Conservation (phyloP, 2,113 vertebrate genomes). For the Chauna torquata region DNA sequence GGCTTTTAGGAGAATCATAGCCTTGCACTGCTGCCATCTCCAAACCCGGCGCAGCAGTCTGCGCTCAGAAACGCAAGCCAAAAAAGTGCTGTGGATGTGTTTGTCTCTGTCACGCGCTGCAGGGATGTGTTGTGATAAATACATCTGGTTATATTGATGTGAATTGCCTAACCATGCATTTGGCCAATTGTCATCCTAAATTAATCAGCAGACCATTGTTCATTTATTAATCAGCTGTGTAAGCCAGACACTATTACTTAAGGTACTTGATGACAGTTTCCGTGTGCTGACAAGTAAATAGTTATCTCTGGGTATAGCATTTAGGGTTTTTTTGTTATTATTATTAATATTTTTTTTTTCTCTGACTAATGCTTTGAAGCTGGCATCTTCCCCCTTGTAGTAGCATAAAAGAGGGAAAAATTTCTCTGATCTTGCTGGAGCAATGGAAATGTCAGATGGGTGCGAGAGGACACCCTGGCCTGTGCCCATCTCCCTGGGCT, state of each 20-base stretch:
- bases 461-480: neutral
- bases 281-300: neutral
- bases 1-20: neutral
- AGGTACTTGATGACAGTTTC: neutral
- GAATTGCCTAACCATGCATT: neutral
- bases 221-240: neutral
- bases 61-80: neutral
- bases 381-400: neutral
- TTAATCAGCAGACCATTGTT: neutral
- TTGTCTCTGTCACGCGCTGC: accelerated
- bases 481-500: neutral
- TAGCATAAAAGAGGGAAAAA: neutral
- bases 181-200: neutral
- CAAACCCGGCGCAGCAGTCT: accelerated
- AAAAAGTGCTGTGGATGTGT: accelerated
- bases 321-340: neutral
- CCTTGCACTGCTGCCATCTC: neutral
- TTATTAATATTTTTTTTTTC: neutral
- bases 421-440: neutral
- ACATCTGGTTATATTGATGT: neutral
- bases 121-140: neutral
- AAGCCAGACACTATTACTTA: neutral
- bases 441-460: neutral
- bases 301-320: neutral
- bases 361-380: neutral